These are phyloP conservation scores for Agonopterix alstromeriana DNA, from an alignment of 2,888 invertebrate species.

Conservation along the genomic window DNA sequence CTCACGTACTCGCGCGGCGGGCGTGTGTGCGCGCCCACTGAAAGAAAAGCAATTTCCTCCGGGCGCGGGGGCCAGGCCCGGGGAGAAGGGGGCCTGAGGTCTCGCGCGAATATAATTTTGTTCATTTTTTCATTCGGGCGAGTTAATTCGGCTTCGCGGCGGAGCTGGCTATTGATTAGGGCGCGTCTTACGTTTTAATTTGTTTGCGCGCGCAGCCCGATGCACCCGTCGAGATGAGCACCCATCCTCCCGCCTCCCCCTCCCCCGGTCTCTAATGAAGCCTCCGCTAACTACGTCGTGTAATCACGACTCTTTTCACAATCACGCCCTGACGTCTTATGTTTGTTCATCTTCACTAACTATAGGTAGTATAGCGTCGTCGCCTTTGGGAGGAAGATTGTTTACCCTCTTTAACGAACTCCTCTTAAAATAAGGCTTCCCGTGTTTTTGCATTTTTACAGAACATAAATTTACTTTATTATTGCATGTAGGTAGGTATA, in stretches of 20 bases:
- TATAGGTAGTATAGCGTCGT: conserved; percentile 2
- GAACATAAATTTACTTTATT: too few relatives aligned
- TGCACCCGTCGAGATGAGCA: conserved; percentile 69
- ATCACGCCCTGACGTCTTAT: conserved; percentile 49
- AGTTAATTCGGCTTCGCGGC: conserved; percentile 75
- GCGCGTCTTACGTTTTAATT: conserved; percentile 77
- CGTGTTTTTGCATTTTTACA: neutral
- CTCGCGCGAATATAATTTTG: conserved; percentile 77
- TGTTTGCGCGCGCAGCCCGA: conserved; percentile 76
- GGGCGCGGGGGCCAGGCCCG: conserved; percentile 49
- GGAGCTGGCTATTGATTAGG: conserved; percentile 76
- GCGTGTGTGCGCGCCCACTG: conserved; percentile 72
- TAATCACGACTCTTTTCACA: conserved; percentile 63
- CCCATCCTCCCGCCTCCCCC: conserved; percentile 26
- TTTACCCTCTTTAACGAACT: conserved; percentile 26
- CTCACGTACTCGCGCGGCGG: conserved; percentile 38
- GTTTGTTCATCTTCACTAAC: conserved; percentile 30
- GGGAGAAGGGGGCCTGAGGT: conserved; percentile 46
- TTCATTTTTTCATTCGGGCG: conserved; percentile 77
- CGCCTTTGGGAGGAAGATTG: conserved; percentile 12
- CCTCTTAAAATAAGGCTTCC: conserved; percentile 8
- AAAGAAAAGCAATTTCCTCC: conserved; percentile 77
- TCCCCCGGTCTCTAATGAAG: conserved; percentile 53
- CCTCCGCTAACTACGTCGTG: conserved; percentile 57
- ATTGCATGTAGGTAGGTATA: too few relatives aligned